Evolutionary conservation across 2,113 vertebrate genomes (phyloP).

Genomic region (Anguilla rostrata): DNA sequence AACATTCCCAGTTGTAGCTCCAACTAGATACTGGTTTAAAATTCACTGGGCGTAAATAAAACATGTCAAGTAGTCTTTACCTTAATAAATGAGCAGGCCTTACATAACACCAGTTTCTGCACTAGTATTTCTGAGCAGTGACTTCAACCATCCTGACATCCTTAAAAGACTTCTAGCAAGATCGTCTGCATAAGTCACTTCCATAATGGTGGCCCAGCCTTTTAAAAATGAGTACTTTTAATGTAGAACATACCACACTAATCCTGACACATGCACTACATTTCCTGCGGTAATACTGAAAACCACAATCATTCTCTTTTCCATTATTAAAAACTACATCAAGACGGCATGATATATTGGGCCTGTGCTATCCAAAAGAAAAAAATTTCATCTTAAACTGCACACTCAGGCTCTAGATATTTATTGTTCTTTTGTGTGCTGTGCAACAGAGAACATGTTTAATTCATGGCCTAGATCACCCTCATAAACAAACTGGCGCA

Average conservation of each 20-base stretch:
- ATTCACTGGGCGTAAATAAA: slow-evolving; percentile 73
- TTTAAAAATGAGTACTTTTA: neutral
- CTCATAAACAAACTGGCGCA: slow-evolving; percentile 52
- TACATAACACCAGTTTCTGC: slow-evolving; percentile 49
- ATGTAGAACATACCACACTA: neutral
- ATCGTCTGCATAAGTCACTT: neutral
- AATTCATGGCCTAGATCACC: slow-evolving; percentile 49
- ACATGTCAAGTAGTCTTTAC: slow-evolving; percentile 60
- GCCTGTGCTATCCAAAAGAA: slow-evolving; percentile 14
- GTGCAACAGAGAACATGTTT: slow-evolving; percentile 40
- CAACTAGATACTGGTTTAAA: slow-evolving; percentile 60
- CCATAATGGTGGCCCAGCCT: neutral
- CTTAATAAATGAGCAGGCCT: slow-evolving; percentile 44
- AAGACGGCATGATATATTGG: slow-evolving; percentile 31
- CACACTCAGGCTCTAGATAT: slow-evolving; percentile 40
- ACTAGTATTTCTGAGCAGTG: slow-evolving; percentile 51
- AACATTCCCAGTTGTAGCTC: slow-evolving; percentile 47
- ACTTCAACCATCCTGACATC: neutral
- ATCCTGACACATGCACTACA: neutral
- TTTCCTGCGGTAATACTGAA: slow-evolving; percentile 17
- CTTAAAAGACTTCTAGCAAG: neutral
- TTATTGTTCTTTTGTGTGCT: slow-evolving; percentile 48
- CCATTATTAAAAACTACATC: slow-evolving; percentile 31
- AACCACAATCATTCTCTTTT: slow-evolving; percentile 17
- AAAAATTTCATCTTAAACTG: slow-evolving; percentile 39